phyloP scores from a whole-genome alignment of 2,797 vertebrate genomes.

The Mycteria americana region DNA sequence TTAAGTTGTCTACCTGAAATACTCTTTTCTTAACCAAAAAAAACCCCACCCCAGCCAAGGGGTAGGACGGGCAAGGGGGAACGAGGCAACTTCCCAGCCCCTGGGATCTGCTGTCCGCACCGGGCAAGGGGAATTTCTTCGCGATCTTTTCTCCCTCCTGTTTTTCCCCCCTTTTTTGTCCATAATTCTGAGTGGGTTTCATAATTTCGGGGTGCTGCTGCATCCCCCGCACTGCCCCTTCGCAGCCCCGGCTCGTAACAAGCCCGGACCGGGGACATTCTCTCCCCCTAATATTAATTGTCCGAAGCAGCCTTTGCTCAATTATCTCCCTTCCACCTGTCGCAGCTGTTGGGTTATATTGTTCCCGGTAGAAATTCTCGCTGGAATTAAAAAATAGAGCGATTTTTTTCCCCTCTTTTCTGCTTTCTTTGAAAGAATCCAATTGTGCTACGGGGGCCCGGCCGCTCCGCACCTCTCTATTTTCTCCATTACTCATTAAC shows the following conservation, averaged over 20 bases:
- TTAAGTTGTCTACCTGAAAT: slow-evolving; percentile 29
- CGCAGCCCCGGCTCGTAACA: not conserved
- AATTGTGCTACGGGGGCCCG: not conserved
- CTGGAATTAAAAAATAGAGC: slow-evolving; percentile 32
- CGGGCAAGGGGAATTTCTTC: not conserved
- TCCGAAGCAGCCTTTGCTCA: slow-evolving; percentile 50
- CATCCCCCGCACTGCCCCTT: not conserved
- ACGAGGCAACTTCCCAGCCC: not conserved
- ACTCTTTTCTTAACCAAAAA: not conserved
- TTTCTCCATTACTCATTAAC: slow-evolving; percentile 50
- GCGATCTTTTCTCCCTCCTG: not conserved
- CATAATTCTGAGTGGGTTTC: not conserved
- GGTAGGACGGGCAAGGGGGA: not conserved
- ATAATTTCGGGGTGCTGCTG: not conserved
- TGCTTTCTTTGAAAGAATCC: slow-evolving; percentile 17
- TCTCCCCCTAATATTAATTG: slow-evolving; percentile 34
- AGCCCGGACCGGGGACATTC: not conserved
- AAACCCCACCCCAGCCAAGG: not conserved
- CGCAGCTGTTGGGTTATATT: slow-evolving; percentile 23
- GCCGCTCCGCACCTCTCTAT: not conserved
- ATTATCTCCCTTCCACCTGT: slow-evolving; percentile 46
- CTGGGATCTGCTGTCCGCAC: not conserved
- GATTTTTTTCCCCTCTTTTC: not conserved
- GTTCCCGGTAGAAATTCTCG: slow-evolving; percentile 6
- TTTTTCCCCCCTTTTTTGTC: accelerated